phyloP scores from a whole-genome alignment of 2,113 vertebrate genomes.

The Amazona guildingii region DNA sequence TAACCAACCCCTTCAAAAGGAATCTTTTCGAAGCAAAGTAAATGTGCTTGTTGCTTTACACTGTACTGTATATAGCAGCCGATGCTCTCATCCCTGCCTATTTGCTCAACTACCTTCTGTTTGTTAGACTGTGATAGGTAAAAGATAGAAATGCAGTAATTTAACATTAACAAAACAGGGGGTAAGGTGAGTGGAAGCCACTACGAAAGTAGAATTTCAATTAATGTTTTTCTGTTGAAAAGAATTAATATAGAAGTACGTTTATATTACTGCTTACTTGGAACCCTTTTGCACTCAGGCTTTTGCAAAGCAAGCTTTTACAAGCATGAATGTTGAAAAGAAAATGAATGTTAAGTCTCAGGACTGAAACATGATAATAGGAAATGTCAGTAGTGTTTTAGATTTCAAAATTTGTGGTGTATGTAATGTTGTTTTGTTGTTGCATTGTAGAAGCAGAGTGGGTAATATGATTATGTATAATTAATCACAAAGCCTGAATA shows the following conservation, averaged over 20 bases:
- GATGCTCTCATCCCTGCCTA: fast-evolving
- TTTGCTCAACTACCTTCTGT: neutral
- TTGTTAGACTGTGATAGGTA: neutral
- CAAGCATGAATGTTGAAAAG: neutral
- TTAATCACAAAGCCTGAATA: slow-evolving; percentile 18
- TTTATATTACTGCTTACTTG: neutral
- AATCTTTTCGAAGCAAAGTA: too few relatives aligned
- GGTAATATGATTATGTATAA: neutral
- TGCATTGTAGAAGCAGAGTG: neutral
- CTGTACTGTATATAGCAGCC: fast-evolving
- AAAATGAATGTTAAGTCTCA: neutral
- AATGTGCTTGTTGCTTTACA: neutral
- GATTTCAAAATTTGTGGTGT: neutral
- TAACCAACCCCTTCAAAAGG: neutral
- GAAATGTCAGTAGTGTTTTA: neutral
- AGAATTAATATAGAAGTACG: neutral
- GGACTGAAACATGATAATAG: neutral
- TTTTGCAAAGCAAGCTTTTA: neutral
- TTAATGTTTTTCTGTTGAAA: neutral
- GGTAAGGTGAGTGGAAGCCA: neutral
- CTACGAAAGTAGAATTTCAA: neutral
- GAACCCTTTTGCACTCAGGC: neutral
- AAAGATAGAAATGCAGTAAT: neutral
- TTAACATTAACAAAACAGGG: neutral
- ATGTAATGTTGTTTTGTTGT: neutral